phyloP scores from a whole-genome alignment of 1,140 invertebrate genomes.

The Solenopsis invicta region DNA sequence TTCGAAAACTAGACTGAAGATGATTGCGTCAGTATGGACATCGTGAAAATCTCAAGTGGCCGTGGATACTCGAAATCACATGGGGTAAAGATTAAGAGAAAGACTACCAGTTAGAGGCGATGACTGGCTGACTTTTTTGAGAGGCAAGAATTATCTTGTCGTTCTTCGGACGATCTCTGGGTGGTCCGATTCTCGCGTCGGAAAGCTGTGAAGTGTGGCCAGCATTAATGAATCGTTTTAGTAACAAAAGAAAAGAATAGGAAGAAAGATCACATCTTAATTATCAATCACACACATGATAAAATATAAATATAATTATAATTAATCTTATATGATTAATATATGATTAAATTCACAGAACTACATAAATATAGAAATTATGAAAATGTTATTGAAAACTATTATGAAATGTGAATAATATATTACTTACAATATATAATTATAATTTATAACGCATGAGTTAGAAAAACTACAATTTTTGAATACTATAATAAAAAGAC shows the following conservation, averaged over 20 bases:
- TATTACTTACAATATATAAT: neutral
- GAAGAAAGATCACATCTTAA: constrained; percentile 23
- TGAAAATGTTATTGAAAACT: neutral
- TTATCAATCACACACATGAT: constrained; percentile 10
- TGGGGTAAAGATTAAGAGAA: constrained; percentile 84
- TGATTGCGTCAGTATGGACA: constrained; percentile 73
- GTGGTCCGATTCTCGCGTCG: constrained; percentile 79
- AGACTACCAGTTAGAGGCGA: constrained; percentile 86
- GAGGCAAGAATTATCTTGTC: constrained; percentile 85
- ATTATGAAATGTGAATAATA: neutral
- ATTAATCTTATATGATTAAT: constrained; percentile 7
- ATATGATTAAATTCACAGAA: neutral
- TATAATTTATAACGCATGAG: neutral
- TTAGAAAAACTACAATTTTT: neutral
- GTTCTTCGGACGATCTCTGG: constrained; percentile 80
- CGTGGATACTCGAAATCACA: constrained; percentile 79
- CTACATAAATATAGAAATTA: neutral
- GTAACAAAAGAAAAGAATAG: constrained; percentile 33
- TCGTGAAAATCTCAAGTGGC: constrained; percentile 80
- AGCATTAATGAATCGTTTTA: constrained; percentile 67
- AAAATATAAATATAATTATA: constrained; percentile 19
- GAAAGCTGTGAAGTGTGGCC: constrained; percentile 56
- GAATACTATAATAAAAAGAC: neutral
- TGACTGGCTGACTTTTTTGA: constrained; percentile 85
- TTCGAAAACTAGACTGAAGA: constrained; percentile 66